Conservation (phyloP, 92 coral and sea anemone genomes). For the Plumapathes pennacea region DNA sequence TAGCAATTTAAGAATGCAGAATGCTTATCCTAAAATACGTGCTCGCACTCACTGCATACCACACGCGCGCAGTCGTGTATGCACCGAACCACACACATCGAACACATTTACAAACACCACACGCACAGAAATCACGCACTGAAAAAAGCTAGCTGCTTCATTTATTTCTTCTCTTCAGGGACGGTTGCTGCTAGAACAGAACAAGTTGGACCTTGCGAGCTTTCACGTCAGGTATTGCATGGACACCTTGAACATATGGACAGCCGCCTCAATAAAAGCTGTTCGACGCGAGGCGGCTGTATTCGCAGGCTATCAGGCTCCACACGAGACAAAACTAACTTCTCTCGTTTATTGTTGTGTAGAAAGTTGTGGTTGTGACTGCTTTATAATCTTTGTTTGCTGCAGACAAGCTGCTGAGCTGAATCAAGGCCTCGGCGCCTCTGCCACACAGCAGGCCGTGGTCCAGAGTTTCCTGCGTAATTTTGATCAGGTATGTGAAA, state of each 20-base stretch:
- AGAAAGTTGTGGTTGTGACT: not conserved
- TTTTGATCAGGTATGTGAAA: constrained; percentile 75
- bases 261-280: no score
- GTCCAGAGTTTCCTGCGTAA: constrained; percentile 91
- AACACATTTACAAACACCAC: no score
- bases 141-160: not conserved
- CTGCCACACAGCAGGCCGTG: constrained; percentile 96
- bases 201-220: constrained; percentile 94
- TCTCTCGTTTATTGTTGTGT: not conserved
- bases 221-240: constrained; percentile 94
- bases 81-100: no score
- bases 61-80: no score
- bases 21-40: no score
- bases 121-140: no score
- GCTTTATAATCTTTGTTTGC: not conserved
- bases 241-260: no score
- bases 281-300: no score
- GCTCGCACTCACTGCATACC: no score
- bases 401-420: constrained; percentile 94
- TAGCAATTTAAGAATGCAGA: no score
- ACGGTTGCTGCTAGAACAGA: constrained; percentile 80
- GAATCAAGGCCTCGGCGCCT: constrained; percentile 92
- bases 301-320: no score
- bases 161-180: constrained; percentile 53
- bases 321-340: no score